phyloP scores from a whole-genome alignment of 2,113 vertebrate genomes.

The Formicarius rufipectus region DNA sequence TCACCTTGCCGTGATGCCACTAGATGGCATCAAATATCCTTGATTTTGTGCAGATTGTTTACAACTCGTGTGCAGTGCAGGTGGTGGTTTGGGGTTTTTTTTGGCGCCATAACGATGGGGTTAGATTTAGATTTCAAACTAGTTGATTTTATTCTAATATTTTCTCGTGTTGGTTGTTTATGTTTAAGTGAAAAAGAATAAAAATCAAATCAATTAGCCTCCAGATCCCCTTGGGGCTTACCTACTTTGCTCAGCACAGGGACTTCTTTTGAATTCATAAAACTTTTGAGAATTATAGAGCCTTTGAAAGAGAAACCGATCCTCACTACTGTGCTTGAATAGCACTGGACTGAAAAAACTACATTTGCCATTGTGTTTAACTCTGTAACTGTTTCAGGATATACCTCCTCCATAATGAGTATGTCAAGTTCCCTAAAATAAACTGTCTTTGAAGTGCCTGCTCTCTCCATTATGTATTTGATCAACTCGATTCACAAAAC shows the following conservation, averaged over 20 bases:
- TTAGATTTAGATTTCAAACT: not conserved
- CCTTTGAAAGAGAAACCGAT: not conserved
- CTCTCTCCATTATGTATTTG: not conserved
- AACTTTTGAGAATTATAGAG: not conserved
- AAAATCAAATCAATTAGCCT: not conserved
- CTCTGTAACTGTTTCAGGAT: not conserved
- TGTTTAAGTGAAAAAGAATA: not conserved
- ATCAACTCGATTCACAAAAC: not conserved
- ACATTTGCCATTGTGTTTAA: not conserved
- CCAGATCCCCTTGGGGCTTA: not conserved
- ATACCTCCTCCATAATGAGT: not conserved
- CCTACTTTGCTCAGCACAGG: not conserved
- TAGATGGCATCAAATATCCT: conserved; percentile 74
- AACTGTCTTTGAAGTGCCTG: not conserved
- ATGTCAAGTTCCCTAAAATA: not conserved
- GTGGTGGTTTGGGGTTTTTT: too few species aligned
- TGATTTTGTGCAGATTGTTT: not conserved
- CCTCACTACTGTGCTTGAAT: not conserved
- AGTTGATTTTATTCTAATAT: not conserved
- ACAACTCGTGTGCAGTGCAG: accelerated
- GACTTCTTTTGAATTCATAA: not conserved
- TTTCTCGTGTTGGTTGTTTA: not conserved
- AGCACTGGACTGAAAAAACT: not conserved
- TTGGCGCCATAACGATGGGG: not conserved
- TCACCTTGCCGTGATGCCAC: conserved; percentile 22